Evolutionary conservation across 2,113 vertebrate species (phyloP).

Genomic region (Lampris megalopsis): DNA sequence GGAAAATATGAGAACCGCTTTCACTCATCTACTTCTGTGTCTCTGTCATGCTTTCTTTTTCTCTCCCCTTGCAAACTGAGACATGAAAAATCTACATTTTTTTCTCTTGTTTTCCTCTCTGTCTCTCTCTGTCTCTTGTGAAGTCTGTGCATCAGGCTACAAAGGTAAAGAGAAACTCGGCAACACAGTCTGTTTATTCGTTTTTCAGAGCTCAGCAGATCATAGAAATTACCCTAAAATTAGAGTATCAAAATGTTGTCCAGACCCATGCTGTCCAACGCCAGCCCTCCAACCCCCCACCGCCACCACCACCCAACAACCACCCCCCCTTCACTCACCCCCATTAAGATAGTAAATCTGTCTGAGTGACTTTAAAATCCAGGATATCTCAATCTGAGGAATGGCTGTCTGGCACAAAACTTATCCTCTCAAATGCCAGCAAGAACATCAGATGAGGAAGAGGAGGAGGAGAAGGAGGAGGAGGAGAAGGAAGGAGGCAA

Average conservation of each 20-base stretch:
- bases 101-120: constrained; percentile 13
- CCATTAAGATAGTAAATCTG: constrained; percentile 83
- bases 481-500: constrained; percentile 37
- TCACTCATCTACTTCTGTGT: constrained; percentile 23
- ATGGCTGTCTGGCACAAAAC: constrained; percentile 78
- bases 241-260: constrained; percentile 58
- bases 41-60: not conserved
- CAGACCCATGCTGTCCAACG: constrained; percentile 19
- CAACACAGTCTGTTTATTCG: constrained; percentile 48
- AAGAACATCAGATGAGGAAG: constrained; percentile 37
- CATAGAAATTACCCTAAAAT: constrained; percentile 62
- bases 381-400: constrained; percentile 76
- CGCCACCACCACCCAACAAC: not conserved
- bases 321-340: constrained; percentile 31
- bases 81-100: constrained; percentile 10
- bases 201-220: constrained; percentile 42
- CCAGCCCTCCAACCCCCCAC: not conserved
- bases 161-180: constrained; percentile 16
- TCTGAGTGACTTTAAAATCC: constrained; percentile 78
- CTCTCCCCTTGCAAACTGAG: constrained; percentile 16
- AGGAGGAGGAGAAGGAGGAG: constrained; percentile 12
- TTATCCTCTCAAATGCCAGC: constrained; percentile 58
- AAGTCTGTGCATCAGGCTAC: constrained; percentile 48
- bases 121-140: constrained; percentile 24
- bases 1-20: constrained; percentile 25